phyloP scores from a whole-genome alignment of 2,888 invertebrate species.

The Tortricodes alternella region DNA sequence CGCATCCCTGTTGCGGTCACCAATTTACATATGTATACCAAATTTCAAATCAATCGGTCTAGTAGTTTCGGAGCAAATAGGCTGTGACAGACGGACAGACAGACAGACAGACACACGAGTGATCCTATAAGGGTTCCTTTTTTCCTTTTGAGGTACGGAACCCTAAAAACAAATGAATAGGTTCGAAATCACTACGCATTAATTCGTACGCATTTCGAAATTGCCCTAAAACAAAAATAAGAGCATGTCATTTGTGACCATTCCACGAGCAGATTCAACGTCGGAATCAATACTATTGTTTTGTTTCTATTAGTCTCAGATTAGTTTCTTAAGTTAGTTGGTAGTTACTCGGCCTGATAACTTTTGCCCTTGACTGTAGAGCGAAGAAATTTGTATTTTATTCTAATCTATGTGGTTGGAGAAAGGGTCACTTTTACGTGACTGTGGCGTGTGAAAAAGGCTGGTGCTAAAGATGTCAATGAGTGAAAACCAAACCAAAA shows the following conservation, averaged over 20 bases:
- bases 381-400: slow-evolving; percentile 3
- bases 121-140: too few species aligned
- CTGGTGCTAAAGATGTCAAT: too few species aligned
- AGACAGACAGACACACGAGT: too few species aligned
- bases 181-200: background rate
- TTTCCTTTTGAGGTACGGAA: too few species aligned
- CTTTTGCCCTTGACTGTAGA: slow-evolving; percentile 23
- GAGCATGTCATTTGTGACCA: slow-evolving; percentile 14
- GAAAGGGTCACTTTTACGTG: background rate
- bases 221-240: slow-evolving; percentile 17
- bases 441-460: slow-evolving; percentile 4
- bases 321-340: slow-evolving; percentile 12
- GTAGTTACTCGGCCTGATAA: slow-evolving; percentile 26
- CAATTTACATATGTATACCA: too few species aligned
- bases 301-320: slow-evolving; percentile 11
- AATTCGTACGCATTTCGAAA: too few species aligned
- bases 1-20: too few species aligned
- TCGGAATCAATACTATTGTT: slow-evolving; percentile 6
- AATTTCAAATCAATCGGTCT: too few species aligned
- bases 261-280: background rate
- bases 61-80: too few species aligned
- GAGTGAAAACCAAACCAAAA: too few species aligned
- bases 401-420: background rate
- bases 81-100: too few species aligned
- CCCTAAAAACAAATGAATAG: too few species aligned